A percentile compares a stretch with the other conserved stretches of the same genome.
Conservation (phyloP, 2,888 invertebrate species). For the Campopleginae sp. region DNA sequence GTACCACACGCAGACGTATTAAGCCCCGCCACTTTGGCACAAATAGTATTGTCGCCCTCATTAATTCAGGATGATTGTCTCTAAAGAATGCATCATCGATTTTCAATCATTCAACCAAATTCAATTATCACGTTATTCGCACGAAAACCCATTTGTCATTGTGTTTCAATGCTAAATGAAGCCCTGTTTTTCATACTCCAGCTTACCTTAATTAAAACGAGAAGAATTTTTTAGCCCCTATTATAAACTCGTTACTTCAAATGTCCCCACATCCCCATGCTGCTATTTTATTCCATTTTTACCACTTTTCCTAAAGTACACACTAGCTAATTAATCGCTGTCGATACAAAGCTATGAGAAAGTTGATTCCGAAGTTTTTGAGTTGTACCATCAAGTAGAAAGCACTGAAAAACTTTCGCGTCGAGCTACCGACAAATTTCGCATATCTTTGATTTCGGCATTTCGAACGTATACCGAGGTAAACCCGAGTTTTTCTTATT, state of each 20-base stretch:
- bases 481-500: background rate
- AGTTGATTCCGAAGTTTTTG: no score
- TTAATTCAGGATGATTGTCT: conserved; percentile 23
- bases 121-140: conserved; percentile 3
- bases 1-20: conserved; percentile 13
- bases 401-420: no score
- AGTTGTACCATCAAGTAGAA: no score
- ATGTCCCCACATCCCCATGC: background rate
- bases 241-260: background rate
- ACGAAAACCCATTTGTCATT: conserved; percentile 13
- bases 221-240: background rate
- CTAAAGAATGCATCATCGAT: conserved; percentile 26
- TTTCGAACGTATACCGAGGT: background rate
- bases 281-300: background rate
- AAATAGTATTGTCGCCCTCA: conserved; percentile 21
- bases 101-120: conserved; percentile 11
- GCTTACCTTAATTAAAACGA: conserved; percentile 12
- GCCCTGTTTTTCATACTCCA: background rate
- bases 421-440: background rate
- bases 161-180: background rate
- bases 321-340: background rate
- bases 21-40: conserved; percentile 21
- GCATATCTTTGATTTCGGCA: background rate
- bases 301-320: background rate
- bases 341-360: no score